Evolutionary conservation across 2,797 vertebrate species (phyloP), one percentile per base, ranked within the genome.

Genomic region (Channallabes apus): DNA sequence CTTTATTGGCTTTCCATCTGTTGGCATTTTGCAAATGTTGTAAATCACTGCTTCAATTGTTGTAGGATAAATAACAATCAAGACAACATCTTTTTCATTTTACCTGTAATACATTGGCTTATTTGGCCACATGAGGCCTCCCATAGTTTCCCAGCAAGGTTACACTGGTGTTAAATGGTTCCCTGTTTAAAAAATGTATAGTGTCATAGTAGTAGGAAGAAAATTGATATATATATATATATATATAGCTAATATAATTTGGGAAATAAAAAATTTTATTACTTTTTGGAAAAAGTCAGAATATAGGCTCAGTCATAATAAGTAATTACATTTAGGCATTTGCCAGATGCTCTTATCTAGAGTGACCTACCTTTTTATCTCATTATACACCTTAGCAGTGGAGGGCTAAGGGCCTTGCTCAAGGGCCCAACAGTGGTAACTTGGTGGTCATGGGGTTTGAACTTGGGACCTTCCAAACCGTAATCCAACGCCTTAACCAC

Each of bases 11-110:
- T 11, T 65, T 65, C 35, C 59, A 80, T 65, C 62, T 80, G 77
- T 62, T 62, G 22, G 5, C 24, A 79, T 79, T 79, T 6, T 41
- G 38, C 24, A 65, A 64, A 27, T 29, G 61, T 27, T n/a, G 65
- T 18, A 51, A 64, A 46, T 65, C 61, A 27, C 12, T 65, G 78
- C 78, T 35, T 65, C 78, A 65, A 29, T 41, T 80, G 41, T 7
- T 78, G 56, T 3, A 61, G 56, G 61, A 46, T 65, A 64, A 80
- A 41, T 80, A 80, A 51, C 38, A 41, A 65, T 51, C 78, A 80
- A 65, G n/a, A 46, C 59, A 9, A 64, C 24, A 80, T 51, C 41
- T 61, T 65, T 80, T 80, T 11, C 14, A 3, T 72, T 78, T 59
- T 61, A 35, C 56, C 56, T 8, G 76, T 78, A 78, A 61, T 24